These are phyloP conservation scores for Onychomys leucogaster DNA, from an alignment of 2,797 vertebrate genomes.

Conservation along the genomic window DNA sequence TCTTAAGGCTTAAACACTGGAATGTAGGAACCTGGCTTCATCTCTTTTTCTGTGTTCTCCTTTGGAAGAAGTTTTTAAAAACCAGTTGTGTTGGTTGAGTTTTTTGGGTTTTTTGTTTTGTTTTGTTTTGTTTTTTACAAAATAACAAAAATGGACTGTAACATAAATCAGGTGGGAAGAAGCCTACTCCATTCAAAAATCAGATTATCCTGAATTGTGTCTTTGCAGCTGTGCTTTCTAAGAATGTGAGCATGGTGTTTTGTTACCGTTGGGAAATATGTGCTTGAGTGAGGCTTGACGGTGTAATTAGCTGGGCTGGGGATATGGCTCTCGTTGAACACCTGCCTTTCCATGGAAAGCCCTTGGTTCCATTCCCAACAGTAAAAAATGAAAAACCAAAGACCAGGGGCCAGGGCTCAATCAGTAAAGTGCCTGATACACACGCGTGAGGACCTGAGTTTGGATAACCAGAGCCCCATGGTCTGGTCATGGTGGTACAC, in stretches of 20 bases:
- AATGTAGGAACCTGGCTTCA: neutral
- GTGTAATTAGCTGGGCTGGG: neutral
- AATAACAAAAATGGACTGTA: neutral
- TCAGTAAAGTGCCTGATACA: neutral
- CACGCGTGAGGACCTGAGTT: neutral
- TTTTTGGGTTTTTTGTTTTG: neutral
- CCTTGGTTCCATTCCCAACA: neutral
- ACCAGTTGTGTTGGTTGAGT: neutral
- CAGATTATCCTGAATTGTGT: neutral
- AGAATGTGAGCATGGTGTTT: neutral
- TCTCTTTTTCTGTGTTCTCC: neutral
- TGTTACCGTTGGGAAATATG: neutral
- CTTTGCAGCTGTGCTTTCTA: neutral
- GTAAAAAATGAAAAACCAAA: neutral
- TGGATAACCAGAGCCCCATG: neutral
- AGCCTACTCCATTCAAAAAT: neutral
- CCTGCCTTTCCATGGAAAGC: neutral
- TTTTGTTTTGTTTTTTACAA: neutral
- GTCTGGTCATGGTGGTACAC: neutral
- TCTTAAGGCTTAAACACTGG: neutral
- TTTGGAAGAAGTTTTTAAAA: neutral
- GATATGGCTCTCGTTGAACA: neutral
- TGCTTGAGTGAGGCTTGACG: neutral
- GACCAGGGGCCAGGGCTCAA: neutral
- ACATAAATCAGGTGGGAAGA: constrained; percentile 35